Percentiles rank a stretch among this genome's conserved stretches.
phyloP scores from a whole-genome alignment of 2,888 invertebrate species.

The Synergus laeviventris region DNA sequence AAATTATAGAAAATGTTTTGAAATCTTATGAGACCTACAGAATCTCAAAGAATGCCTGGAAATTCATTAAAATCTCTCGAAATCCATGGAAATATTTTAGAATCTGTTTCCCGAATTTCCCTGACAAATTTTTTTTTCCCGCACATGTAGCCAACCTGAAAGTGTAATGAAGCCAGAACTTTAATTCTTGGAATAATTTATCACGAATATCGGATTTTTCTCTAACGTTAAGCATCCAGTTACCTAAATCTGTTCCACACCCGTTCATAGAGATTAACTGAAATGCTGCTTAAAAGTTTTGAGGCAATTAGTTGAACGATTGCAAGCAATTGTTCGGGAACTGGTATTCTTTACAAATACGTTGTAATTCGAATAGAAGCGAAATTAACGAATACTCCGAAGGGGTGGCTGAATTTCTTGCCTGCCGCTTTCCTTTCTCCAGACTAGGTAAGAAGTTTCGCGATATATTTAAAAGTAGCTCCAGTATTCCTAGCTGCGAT shows the following conservation, averaged over 20 bases:
- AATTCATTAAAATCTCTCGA: too few species aligned
- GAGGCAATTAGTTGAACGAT: constrained; percentile 29
- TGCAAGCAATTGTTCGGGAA: constrained; percentile 10
- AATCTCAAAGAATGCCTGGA: too few species aligned
- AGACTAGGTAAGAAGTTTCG: constrained; percentile 54
- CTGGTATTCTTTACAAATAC: constrained; percentile 24
- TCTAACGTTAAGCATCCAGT: constrained; percentile 24
- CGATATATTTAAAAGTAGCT: constrained; percentile 59
- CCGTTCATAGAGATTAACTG: constrained; percentile 21
- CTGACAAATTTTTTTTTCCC: too few species aligned
- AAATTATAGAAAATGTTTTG: too few species aligned
- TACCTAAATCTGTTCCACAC: not conserved
- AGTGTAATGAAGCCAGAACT: not conserved
- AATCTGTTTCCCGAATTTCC: too few species aligned
- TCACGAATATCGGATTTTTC: not conserved
- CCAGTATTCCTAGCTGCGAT: constrained; percentile 50
- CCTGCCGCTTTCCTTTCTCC: constrained; percentile 47
- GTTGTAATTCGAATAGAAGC: constrained; percentile 44
- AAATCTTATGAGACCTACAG: too few species aligned
- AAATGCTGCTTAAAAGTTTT: constrained; percentile 28
- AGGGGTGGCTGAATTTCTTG: constrained; percentile 46
- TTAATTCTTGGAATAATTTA: constrained; percentile 21
- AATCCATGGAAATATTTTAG: too few species aligned
- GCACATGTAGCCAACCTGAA: too few species aligned
- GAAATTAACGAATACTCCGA: constrained; percentile 56